Base-by-base conservation (phyloP, 2,113 vertebrate species). In the Phodopus roborovskii region DNA sequence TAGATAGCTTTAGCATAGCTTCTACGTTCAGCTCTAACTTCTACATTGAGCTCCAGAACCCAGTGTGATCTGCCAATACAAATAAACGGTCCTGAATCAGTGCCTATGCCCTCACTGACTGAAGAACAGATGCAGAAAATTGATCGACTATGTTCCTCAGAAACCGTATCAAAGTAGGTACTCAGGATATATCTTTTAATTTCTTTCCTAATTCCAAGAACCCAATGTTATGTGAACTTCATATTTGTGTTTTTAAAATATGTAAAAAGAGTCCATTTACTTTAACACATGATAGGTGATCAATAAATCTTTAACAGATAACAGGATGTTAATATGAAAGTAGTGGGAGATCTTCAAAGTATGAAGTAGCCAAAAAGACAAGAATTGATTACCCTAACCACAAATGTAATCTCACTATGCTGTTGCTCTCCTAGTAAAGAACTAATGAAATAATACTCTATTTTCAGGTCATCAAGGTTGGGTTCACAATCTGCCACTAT, bases 191-290 rank as follows among this genome's bases (percentile, higher is more conserved):
- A 58, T 42, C 66, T 66, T 94, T 42, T 88, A 92, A 94, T 10
- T 91, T 78, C 53, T 92, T 90, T 85, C n/a, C 22, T 3, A 86
- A 94, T 89, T 36, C 58, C 12, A 93, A 53, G 53, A 93, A 53
- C 60, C 50, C 68, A 88, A 36, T 60, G 45, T 39, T 73, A 50
- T 64, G 10, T 90, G 30, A 77, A 71, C 53, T 77, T 91, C 30
- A 70, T 4, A 22, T 16, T 77, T 70, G 53, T 16, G 87, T 4
- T 83, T 89, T 92, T 73, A 73, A 91, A 60, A 50, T n/a, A 58
- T 22, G 13, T 24, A 73, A 58, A 83, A 83, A 79, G 66, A 70
- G 36, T 93, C 50, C 53, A 74, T 86, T 90, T 58, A 82, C 39
- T 73, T 78, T 39, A 89, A 33, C 28, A 66, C 5, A 73, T 10